Conservation (phyloP, 2,888 invertebrate species). For the Toxonevra muliebris region DNA sequence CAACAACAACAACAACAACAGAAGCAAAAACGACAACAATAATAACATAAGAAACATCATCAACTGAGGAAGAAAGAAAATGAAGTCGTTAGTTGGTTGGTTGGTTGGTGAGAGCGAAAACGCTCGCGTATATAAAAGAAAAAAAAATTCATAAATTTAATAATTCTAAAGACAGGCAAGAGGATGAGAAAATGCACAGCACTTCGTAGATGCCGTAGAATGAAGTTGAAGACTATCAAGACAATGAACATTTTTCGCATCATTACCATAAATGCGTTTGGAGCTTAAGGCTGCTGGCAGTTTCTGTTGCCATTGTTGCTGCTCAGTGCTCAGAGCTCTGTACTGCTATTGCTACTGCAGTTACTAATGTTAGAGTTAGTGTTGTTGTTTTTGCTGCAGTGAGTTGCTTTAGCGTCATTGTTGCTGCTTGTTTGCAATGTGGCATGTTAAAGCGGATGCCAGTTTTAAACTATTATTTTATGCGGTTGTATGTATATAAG, state of each 20-base stretch:
- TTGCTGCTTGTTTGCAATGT: slow-evolving; percentile 1
- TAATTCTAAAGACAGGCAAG: background rate
- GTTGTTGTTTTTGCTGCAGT: too few species aligned
- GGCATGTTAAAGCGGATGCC: background rate
- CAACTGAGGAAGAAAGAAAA: background rate
- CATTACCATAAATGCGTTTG: slow-evolving; percentile 23
- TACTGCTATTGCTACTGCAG: background rate
- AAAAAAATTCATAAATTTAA: background rate
- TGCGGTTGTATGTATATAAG: background rate
- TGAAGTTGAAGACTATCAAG: background rate
- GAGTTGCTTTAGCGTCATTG: background rate
- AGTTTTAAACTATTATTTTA: background rate
- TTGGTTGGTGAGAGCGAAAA: background rate
- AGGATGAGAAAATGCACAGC: too few species aligned
- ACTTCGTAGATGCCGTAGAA: background rate
- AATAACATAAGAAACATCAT: too few species aligned
- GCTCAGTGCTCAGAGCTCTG: slow-evolving; percentile 1
- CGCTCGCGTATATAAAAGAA: background rate
- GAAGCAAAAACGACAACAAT: too few species aligned
- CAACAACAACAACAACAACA: too few species aligned
- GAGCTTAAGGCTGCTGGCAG: background rate
- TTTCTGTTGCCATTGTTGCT: background rate
- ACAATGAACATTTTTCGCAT: slow-evolving; percentile 28
- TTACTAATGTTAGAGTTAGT: background rate
- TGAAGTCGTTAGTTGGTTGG: background rate